Conservation (phyloP, 2,888 invertebrate genomes). For the Alsophila aescularia region DNA sequence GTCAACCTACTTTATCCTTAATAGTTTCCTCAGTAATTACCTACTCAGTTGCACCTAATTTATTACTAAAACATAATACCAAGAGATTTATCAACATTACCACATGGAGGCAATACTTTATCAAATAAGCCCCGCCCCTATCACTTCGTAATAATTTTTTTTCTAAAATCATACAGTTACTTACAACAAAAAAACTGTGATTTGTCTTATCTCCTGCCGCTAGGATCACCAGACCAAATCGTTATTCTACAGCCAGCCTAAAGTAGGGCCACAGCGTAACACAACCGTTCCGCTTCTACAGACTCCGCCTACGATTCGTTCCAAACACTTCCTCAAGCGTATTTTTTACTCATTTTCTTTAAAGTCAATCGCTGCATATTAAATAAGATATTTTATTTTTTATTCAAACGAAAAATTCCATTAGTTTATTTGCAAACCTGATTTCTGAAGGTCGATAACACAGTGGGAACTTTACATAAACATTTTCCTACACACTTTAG, state of each 20-base stretch:
- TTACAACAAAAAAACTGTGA: neutral
- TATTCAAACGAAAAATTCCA: conserved; percentile 20
- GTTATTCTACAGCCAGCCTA: conserved; percentile 46
- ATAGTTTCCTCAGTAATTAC: neutral
- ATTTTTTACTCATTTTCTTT: conserved; percentile 29
- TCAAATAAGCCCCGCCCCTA: too few species aligned
- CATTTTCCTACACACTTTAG: conserved; percentile 6
- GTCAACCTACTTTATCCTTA: conserved; percentile 1
- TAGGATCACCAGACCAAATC: too few species aligned
- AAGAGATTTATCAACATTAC: too few species aligned
- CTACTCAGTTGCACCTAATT: neutral
- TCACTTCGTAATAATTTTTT: too few species aligned
- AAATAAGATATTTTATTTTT: conserved; percentile 19
- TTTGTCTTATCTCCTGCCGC: too few species aligned
- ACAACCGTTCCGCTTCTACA: conserved; percentile 63
- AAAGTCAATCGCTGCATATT: conserved; percentile 19
- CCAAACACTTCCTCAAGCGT: conserved; percentile 67
- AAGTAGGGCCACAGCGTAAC: conserved; percentile 51
- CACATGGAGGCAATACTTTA: too few species aligned
- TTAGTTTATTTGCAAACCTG: conserved; percentile 16
- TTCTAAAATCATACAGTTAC: neutral
- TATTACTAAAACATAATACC: neutral
- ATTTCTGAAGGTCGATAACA: conserved; percentile 23
- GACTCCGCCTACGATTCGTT: conserved; percentile 66
- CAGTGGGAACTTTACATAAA: conserved; percentile 20